Evolutionary conservation across 2,888 invertebrate genomes (phyloP), one percentile per base, ranked within the genome.

Genomic region (Eupithecia subfuscata): DNA sequence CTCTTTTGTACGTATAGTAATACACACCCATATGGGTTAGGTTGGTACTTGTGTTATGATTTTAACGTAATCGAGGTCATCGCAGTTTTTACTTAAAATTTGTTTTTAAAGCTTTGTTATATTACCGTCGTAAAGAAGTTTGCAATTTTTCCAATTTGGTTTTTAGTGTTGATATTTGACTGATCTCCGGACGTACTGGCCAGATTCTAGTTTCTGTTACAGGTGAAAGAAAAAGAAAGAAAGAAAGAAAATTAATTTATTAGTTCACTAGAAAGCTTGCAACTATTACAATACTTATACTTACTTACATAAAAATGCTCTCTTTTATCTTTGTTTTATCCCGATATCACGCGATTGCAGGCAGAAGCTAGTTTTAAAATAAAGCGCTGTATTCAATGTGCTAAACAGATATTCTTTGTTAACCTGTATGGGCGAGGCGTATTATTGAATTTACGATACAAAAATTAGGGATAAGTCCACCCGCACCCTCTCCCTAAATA

Each of bases 1-100:
- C 74, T 78, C 77, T 81, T 78, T 80, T 75, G 74, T 67, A 67
- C 65, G 68, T 68, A 22, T 37, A 34, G 18, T 43, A 12, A 67
- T 69, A 78, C 72, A 77, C 82, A 78, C 77, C 78, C 75, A 77
- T 70, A 22, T 60, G 30, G 30, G 70, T 65, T 48, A 30, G 71
- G 43, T 68, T 67, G 18, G 65, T 37, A 37, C 67, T 22, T 56
- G 52, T 52, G 22, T 56, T 56, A 56, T 56, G 22, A 56, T 22
- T 56, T 3, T 60, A 60, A 5, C 25, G 37, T 37, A 37, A 37
- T 37, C 37, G 60, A 60, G 60, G 60, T 12, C 25, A 25, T 56
- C 48, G 48, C 48, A 40, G 37, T 37, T 37, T 37, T 37, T 37
- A 37, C 37, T 30, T 30, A 30, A 3, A 30, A 30, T 30, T 2